Evolutionary conservation across 2,113 vertebrate species (phyloP).

Genomic region (human): GRCh38 chr7:124653501-124654000

Average conservation of each 20-base stretch:
- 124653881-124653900: background rate
- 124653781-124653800: background rate
- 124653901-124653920: background rate
- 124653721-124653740: background rate
- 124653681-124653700: background rate
- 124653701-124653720: background rate
- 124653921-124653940: background rate
- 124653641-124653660: background rate
- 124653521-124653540: no score
- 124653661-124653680: background rate
- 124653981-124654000: background rate
- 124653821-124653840: background rate
- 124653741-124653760: background rate
- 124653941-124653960: background rate
- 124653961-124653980: background rate
- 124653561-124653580: no score
- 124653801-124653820: background rate
- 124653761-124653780: background rate
- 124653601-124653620: no score
- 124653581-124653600: no score
- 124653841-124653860: background rate
- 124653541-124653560: no score
- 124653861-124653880: background rate
- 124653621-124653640: no score
- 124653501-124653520: no score